A percentile compares a stretch with the other conserved stretches of the same genome.
Evolutionary conservation across 2,113 vertebrate genomes (phyloP).

Genomic region (Hippocampus comes): DNA sequence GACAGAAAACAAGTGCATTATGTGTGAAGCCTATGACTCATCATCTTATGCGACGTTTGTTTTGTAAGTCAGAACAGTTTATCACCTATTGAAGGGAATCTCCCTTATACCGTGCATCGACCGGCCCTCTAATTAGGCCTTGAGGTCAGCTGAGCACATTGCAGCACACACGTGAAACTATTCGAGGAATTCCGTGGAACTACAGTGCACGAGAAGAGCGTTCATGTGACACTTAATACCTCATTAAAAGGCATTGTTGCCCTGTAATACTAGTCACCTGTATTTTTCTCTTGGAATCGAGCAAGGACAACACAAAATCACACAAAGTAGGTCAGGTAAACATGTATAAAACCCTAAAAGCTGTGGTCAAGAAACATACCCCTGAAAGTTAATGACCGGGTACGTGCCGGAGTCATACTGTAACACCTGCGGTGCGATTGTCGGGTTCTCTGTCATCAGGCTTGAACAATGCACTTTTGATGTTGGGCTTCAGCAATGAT

Average conservation of each 20-base stretch:
- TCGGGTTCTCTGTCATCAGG: too few species aligned
- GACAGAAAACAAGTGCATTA: not conserved
- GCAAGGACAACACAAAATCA: not conserved
- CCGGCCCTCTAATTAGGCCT: conserved; percentile 46
- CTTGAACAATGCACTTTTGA: not conserved
- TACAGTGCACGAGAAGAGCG: conserved; percentile 49
- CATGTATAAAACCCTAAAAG: not conserved
- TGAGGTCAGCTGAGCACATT: conserved; percentile 38
- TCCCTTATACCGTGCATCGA: conserved; percentile 35
- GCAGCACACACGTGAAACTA: conserved; percentile 49
- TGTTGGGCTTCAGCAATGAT: not conserved
- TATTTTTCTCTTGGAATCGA: not conserved
- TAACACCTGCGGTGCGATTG: too few species aligned
- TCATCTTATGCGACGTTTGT: not conserved
- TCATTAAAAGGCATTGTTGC: conserved; percentile 26
- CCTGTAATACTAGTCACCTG: not conserved
- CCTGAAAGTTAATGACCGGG: conserved; percentile 16
- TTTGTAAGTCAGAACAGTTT: conserved; percentile 34
- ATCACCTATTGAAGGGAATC: conserved; percentile 34
- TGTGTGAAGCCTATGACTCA: not conserved
- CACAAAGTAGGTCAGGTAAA: not conserved
- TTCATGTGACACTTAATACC: conserved; percentile 56
- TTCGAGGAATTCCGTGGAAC: conserved; percentile 61
- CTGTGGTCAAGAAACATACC: not conserved
- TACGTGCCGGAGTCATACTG: conserved; percentile 21